Conservation (phyloP, 2,888 invertebrate species). For the Morinoia aosen region DNA sequence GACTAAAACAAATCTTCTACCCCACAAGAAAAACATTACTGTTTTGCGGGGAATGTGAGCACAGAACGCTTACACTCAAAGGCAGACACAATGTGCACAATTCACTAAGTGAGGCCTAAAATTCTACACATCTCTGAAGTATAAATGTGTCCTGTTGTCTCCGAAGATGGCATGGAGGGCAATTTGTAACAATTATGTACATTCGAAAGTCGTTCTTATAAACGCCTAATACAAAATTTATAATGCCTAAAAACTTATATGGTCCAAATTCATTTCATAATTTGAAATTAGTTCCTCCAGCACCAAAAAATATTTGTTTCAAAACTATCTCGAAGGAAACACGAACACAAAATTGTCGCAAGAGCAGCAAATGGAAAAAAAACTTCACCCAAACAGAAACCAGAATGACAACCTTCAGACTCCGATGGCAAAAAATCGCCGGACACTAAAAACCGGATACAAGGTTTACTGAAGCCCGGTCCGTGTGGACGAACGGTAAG, state of each 20-base stretch:
- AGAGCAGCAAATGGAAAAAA: not conserved
- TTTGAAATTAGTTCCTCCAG: not conserved
- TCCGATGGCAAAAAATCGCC: not conserved
- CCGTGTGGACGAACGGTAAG: not conserved
- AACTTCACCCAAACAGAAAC: not conserved
- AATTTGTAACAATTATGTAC: no score
- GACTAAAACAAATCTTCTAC: not conserved
- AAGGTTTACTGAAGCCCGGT: not conserved
- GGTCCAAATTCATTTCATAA: not conserved
- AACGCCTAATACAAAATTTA: no score
- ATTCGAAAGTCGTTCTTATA: no score
- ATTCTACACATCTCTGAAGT: not conserved
- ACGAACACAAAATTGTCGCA: not conserved
- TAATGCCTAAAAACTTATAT: not conserved
- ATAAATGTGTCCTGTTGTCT: not conserved
- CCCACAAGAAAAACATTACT: not conserved
- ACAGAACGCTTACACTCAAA: not conserved
- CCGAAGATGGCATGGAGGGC: not conserved
- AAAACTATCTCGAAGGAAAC: not conserved
- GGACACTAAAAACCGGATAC: constrained; percentile 9
- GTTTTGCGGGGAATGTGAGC: not conserved
- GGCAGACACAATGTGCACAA: not conserved
- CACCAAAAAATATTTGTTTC: not conserved
- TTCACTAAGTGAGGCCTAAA: not conserved
- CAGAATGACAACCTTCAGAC: constrained; percentile 12